These are phyloP conservation scores for Deladenus siricidicola DNA, from an alignment of 2,888 invertebrate species.

Conservation along the genomic window DNA sequence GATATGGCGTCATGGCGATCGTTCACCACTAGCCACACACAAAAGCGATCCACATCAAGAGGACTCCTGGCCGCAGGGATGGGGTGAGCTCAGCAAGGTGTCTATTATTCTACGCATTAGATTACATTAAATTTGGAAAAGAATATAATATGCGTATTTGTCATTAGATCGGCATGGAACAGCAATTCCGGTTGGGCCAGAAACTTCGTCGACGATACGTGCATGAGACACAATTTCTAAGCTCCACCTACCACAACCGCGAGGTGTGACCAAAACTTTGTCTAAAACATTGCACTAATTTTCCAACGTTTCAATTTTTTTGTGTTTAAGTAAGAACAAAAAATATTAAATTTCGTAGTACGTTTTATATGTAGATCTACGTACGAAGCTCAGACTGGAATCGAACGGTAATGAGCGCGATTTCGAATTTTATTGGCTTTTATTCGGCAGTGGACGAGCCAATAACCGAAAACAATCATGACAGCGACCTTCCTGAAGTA, in stretches of 20 bases:
- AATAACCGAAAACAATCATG: no score
- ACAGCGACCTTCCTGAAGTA: constrained; percentile 8
- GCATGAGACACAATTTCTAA: not conserved
- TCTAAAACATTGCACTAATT: no score
- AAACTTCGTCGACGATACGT: not conserved
- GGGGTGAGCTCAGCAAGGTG: constrained; percentile 20
- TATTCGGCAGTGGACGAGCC: constrained; percentile 10
- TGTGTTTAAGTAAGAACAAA: not conserved
- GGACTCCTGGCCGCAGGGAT: constrained; percentile 20
- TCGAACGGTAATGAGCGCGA: constrained; percentile 5
- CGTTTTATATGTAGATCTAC: constrained; percentile 8
- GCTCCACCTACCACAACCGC: not conserved
- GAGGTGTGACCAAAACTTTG: no score
- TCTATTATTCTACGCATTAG: not conserved
- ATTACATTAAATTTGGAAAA: no score
- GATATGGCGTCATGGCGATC: constrained; percentile 26
- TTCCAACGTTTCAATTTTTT: not conserved
- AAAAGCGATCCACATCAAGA: constrained; percentile 17
- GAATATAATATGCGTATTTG: not conserved
- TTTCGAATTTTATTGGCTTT: constrained; percentile 2
- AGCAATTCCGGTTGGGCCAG: not conserved
- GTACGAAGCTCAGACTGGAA: constrained; percentile 21
- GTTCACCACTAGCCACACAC: constrained; percentile 18
- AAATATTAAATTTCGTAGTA: not conserved
- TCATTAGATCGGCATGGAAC: not conserved